Percentiles rank a stretch among this genome's conserved stretches.
Evolutionary conservation across 2,797 vertebrate species (phyloP).

Genomic region (Acanthis flammea): DNA sequence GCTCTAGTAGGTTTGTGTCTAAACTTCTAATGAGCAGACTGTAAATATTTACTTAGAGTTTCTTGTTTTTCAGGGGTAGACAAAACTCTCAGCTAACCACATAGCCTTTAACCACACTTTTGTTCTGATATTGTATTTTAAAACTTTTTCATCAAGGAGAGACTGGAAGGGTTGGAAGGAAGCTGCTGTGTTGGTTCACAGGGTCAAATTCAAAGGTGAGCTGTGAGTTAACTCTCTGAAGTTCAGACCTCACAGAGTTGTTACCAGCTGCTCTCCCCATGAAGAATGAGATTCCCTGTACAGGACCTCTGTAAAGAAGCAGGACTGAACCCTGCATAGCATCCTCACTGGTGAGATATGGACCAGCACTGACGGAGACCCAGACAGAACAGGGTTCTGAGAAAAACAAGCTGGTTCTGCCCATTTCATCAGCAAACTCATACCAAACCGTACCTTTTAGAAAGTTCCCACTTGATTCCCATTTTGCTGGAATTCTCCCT

Average conservation of each 20-base stretch:
- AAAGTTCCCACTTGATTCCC: background rate
- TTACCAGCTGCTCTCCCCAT: background rate
- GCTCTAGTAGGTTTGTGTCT: conserved; percentile 21
- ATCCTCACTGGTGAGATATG: background rate
- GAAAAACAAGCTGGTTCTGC: background rate
- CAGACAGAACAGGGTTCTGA: background rate
- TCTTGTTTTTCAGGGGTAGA: background rate
- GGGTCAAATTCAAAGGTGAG: background rate
- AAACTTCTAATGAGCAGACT: background rate
- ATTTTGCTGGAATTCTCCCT: background rate
- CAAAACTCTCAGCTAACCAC: background rate
- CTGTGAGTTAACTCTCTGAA: background rate
- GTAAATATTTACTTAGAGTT: conserved; percentile 39
- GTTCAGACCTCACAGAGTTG: background rate
- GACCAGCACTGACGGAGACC: fast-evolving
- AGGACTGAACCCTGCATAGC: background rate
- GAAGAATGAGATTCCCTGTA: background rate
- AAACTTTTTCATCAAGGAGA: background rate
- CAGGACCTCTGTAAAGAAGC: background rate
- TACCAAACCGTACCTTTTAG: background rate
- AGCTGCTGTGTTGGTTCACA: background rate
- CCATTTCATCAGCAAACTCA: background rate
- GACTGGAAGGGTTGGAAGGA: background rate
- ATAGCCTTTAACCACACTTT: background rate
- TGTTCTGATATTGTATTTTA: background rate